A percentile compares a stretch with the other conserved stretches of the same genome.
Evolutionary conservation across 2,888 invertebrate genomes (phyloP).

Genomic region (Catotricha subobsoleta): DNA sequence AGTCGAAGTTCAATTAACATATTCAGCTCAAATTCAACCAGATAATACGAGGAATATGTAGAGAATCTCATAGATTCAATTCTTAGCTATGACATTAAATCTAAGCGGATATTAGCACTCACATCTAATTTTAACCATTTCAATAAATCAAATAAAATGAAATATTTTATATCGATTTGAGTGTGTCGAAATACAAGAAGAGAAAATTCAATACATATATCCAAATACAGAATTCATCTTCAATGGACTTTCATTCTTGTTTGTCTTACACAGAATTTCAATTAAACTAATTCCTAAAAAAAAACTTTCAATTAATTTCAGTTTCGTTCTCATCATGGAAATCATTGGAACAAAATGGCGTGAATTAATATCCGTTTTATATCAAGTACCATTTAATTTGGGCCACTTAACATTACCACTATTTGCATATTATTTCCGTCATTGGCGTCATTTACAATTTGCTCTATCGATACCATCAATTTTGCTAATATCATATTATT

Average conservation of each 20-base stretch:
- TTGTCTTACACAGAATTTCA: neutral
- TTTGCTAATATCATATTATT: slow-evolving; percentile 41
- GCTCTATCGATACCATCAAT: slow-evolving; percentile 44
- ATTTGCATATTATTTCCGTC: slow-evolving; percentile 44
- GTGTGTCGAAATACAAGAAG: neutral
- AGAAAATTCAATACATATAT: no score
- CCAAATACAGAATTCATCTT: neutral
- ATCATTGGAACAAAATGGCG: slow-evolving; percentile 39
- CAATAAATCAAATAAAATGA: no score
- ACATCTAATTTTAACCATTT: no score
- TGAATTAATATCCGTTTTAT: slow-evolving; percentile 40
- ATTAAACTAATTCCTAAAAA: neutral
- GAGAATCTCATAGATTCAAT: no score
- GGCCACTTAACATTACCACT: slow-evolving; percentile 45
- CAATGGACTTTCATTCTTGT: neutral
- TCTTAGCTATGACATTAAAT: no score
- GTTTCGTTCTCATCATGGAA: slow-evolving; percentile 52
- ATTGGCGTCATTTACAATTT: slow-evolving; percentile 50
- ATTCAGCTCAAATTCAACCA: no score
- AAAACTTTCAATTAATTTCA: slow-evolving; percentile 16
- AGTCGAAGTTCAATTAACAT: no score
- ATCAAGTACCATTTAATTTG: slow-evolving; percentile 51
- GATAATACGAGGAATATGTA: no score
- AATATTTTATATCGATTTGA: no score
- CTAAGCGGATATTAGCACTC: no score